A percentile compares a stretch with the other conserved stretches of the same genome.
Evolutionary conservation across 2,888 invertebrate species (phyloP).

Genomic region (Mythimna albipuncta): DNA sequence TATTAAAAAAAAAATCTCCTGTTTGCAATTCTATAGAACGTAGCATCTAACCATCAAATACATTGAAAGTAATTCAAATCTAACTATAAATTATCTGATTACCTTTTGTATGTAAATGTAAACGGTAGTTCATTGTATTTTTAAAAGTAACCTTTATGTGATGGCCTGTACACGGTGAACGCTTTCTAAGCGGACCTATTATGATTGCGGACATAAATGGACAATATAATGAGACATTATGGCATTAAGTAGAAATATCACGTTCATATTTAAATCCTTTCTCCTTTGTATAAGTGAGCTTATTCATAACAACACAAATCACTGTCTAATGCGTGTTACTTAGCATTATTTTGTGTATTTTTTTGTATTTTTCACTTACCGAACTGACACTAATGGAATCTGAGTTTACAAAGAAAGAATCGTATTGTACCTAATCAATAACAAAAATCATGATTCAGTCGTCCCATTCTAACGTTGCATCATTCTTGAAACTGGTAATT

Average conservation of each 20-base stretch:
- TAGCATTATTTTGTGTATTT: slow-evolving; percentile 11
- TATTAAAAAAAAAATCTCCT: background rate
- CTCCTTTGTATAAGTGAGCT: slow-evolving; percentile 39
- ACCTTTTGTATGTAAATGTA: slow-evolving; percentile 62
- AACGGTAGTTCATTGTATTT: slow-evolving; percentile 54
- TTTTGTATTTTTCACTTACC: slow-evolving; percentile 28
- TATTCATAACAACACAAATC: slow-evolving; percentile 54
- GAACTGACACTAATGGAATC: slow-evolving; percentile 13
- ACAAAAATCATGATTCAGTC: background rate
- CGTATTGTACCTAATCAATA: background rate
- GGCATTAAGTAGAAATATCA: slow-evolving; percentile 59
- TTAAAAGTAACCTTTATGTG: slow-evolving; percentile 56
- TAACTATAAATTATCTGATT: slow-evolving; percentile 52
- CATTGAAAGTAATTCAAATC: slow-evolving; percentile 36
- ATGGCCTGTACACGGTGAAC: slow-evolving; percentile 52
- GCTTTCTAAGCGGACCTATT: slow-evolving; percentile 62
- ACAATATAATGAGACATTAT: slow-evolving; percentile 66
- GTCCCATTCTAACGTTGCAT: background rate
- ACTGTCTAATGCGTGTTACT: slow-evolving; percentile 40
- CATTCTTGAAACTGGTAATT: slow-evolving; percentile 17
- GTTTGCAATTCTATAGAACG: background rate
- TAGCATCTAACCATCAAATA: slow-evolving; percentile 17
- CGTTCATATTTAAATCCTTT: slow-evolving; percentile 63
- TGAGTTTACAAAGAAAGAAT: background rate
- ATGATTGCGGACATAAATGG: slow-evolving; percentile 62